Percentiles rank a stretch among this genome's conserved stretches.
These are phyloP conservation scores for Neomicropteryx cornuta DNA, from an alignment of 1,140 invertebrate genomes.

Conservation along the genomic window DNA sequence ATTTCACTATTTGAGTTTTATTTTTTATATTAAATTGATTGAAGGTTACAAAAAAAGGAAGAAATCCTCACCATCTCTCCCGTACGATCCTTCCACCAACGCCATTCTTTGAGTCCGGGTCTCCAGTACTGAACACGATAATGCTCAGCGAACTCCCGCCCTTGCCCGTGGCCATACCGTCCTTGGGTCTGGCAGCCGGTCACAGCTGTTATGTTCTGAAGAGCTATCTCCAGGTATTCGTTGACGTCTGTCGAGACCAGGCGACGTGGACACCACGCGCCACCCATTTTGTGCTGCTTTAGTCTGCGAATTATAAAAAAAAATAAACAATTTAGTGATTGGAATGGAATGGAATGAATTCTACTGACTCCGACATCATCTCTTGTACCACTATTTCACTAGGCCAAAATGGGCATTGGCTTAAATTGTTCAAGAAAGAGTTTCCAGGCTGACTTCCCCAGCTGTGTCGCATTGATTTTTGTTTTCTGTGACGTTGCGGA, in stretches of 20 bases:
- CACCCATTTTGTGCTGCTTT: conserved; percentile 66
- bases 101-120: conserved; percentile 56
- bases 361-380: too few relatives aligned
- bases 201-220: conserved; percentile 56
- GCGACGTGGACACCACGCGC: conserved; percentile 82
- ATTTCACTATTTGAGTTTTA: too few relatives aligned
- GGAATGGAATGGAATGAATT: too few relatives aligned
- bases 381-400: too few relatives aligned
- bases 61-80: conserved; percentile 58
- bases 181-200: conserved; percentile 73
- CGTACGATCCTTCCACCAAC: conserved; percentile 49
- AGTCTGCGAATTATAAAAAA: conserved; percentile 46
- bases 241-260: conserved; percentile 62
- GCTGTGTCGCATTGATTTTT: too few relatives aligned
- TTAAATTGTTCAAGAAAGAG: too few relatives aligned
- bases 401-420: too few relatives aligned
- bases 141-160: conserved; percentile 74
- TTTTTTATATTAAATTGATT: too few relatives aligned
- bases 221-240: conserved; percentile 74
- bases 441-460: too few relatives aligned
- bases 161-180: conserved; percentile 76
- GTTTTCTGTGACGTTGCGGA: too few relatives aligned
- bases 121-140: conserved; percentile 80
- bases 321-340: too few relatives aligned
- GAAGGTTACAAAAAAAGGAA: too few relatives aligned